Percentiles rank a stretch among this genome's conserved stretches.
Evolutionary conservation across 53 echinoderm and acorn worm species (phyloP).

Genomic region (Patiria pectinifera): DNA sequence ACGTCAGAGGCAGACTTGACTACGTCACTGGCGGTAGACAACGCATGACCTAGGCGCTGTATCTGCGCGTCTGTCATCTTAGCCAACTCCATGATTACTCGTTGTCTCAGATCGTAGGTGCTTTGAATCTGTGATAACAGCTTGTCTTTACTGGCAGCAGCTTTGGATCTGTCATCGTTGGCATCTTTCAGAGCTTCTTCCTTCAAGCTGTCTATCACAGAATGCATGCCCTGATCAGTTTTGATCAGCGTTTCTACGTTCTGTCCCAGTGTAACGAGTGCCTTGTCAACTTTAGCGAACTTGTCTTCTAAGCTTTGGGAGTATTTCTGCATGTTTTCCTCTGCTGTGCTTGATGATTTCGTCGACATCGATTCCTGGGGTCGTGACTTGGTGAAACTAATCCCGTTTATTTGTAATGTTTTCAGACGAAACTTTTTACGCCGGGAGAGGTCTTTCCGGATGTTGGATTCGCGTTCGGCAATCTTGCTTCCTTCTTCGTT

Average conservation of each 20-base stretch:
- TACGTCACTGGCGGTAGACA: slow-evolving; percentile 8
- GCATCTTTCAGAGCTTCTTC: neutral
- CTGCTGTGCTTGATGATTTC: neutral
- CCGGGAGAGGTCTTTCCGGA: neutral
- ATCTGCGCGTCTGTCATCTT: neutral
- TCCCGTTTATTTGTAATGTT: neutral
- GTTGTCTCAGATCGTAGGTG: neutral
- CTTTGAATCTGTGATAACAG: neutral
- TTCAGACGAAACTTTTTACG: neutral
- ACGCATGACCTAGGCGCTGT: neutral
- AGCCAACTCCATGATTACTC: neutral
- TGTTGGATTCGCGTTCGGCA: neutral
- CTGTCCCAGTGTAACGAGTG: neutral
- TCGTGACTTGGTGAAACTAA: neutral
- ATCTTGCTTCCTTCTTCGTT: neutral
- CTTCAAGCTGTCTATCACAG: neutral
- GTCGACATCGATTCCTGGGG: neutral
- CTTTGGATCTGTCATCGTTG: neutral
- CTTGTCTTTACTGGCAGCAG: slow-evolving; percentile 5
- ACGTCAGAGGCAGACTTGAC: slow-evolving; percentile 30
- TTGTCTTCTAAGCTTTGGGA: slow-evolving; percentile 15
- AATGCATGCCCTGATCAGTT: neutral
- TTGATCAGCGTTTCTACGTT: neutral
- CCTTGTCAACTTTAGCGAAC: slow-evolving; percentile 12
- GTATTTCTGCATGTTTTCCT: neutral